Evolutionary conservation across 2,797 vertebrate genomes (phyloP).

Genomic region (Sebastes paucispinis): DNA sequence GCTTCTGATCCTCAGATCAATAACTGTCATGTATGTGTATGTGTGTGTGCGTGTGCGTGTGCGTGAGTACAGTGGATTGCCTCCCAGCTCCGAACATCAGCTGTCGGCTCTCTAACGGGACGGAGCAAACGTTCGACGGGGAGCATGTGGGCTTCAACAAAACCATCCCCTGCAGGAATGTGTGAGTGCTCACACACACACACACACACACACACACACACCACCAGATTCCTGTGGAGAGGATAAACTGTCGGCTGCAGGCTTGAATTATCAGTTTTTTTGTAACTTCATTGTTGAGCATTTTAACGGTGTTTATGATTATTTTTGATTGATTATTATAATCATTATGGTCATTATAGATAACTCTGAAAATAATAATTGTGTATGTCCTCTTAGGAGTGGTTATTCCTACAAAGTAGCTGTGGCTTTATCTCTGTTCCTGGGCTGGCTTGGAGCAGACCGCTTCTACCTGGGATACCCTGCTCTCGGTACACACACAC

Average conservation of each 20-base stretch:
- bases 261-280: background rate
- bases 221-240: background rate
- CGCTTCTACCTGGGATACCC: conserved; percentile 98
- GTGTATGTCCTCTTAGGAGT: conserved; percentile 78
- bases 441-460: conserved; percentile 97
- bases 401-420: conserved; percentile 97
- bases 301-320: background rate
- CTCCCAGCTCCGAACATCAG: conserved; percentile 93
- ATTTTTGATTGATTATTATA: too few species aligned
- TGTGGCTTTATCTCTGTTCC: conserved; percentile 94
- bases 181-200: conserved; percentile 84
- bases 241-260: background rate
- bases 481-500: conserved; percentile 86
- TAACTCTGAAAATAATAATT: background rate
- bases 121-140: conserved; percentile 89
- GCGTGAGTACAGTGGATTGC: conserved; percentile 72
- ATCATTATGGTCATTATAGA: background rate
- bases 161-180: conserved; percentile 90
- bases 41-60: background rate
- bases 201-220: background rate
- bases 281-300: background rate
- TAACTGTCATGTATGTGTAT: background rate
- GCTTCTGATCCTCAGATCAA: background rate
- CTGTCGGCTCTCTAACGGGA: conserved; percentile 88
- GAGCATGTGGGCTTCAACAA: conserved; percentile 91